phyloP scores from a whole-genome alignment of 2,797 vertebrate genomes.

The Siniperca undulata region DNA sequence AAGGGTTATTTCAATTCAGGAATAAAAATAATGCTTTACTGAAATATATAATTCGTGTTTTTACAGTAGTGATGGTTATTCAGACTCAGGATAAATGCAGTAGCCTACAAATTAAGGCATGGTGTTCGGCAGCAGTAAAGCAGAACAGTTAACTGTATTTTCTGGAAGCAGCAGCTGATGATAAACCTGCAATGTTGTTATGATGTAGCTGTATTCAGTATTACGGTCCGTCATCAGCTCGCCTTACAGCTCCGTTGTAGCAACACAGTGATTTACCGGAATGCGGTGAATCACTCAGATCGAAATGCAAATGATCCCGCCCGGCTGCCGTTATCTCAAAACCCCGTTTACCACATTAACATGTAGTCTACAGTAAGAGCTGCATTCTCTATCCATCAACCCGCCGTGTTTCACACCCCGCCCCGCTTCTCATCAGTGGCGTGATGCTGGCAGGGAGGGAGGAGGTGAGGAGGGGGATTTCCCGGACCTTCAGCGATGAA shows the following conservation, averaged over 20 bases:
- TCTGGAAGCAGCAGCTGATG: not conserved
- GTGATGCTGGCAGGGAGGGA: constrained; percentile 8
- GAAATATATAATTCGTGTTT: no score
- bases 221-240: not conserved
- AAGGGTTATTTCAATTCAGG: not conserved
- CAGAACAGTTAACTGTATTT: not conserved
- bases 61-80: no score
- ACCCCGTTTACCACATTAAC: constrained; percentile 21
- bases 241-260: constrained; percentile 3
- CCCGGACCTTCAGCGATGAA: constrained; percentile 50
- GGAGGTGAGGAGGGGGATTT: constrained; percentile 40
- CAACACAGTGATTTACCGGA: constrained; percentile 66
- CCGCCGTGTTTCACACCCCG: not conserved
- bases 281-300: constrained; percentile 66
- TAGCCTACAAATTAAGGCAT: no score
- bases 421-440: constrained; percentile 28
- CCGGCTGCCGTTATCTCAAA: constrained; percentile 34
- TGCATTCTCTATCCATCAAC: constrained; percentile 8
- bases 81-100: no score
- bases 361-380: not conserved
- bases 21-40: not conserved
- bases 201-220: not conserved
- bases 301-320: constrained; percentile 60
- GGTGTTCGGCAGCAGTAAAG: no score
- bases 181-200: not conserved